Conservation (phyloP, 2,888 invertebrate genomes). For the Pteria penguin region DNA sequence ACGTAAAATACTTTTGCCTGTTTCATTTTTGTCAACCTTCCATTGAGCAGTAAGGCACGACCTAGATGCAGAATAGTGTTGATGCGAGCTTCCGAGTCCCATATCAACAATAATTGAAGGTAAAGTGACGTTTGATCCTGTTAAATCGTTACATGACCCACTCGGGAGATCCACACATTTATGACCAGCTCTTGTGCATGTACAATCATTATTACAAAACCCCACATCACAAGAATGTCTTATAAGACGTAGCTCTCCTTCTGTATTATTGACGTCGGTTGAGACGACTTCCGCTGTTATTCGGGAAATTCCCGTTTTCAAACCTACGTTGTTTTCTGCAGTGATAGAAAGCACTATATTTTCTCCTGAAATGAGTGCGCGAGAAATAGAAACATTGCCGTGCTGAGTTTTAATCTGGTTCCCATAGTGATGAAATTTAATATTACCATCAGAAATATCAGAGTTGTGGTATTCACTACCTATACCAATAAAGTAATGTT, state of each 20-base stretch:
- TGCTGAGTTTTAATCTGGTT: neutral
- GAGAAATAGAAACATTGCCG: neutral
- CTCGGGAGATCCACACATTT: slow-evolving; percentile 18
- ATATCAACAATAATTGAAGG: neutral
- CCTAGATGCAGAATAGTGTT: slow-evolving; percentile 16
- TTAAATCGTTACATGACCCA: neutral
- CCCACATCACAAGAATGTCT: slow-evolving; percentile 56
- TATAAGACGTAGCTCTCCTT: slow-evolving; percentile 42
- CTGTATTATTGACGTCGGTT: neutral
- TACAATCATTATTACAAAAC: slow-evolving; percentile 56
- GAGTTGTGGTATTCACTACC: slow-evolving; percentile 17
- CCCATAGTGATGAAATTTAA: neutral
- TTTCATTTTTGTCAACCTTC: neutral
- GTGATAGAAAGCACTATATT: slow-evolving; percentile 15
- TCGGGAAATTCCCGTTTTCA: slow-evolving; percentile 1
- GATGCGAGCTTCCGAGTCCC: neutral
- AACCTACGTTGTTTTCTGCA: slow-evolving; percentile 17
- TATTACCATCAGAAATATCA: slow-evolving; percentile 4
- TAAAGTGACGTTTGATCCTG: neutral
- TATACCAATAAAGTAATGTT: slow-evolving; percentile 41
- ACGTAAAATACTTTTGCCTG: slow-evolving; percentile 20
- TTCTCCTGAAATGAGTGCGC: neutral
- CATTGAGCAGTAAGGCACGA: slow-evolving; percentile 44
- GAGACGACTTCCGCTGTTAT: slow-evolving; percentile 25
- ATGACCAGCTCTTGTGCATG: slow-evolving; percentile 53